Base-by-base conservation (phyloP, 2,113 vertebrate species). In the Gymnorhina tibicen region DNA sequence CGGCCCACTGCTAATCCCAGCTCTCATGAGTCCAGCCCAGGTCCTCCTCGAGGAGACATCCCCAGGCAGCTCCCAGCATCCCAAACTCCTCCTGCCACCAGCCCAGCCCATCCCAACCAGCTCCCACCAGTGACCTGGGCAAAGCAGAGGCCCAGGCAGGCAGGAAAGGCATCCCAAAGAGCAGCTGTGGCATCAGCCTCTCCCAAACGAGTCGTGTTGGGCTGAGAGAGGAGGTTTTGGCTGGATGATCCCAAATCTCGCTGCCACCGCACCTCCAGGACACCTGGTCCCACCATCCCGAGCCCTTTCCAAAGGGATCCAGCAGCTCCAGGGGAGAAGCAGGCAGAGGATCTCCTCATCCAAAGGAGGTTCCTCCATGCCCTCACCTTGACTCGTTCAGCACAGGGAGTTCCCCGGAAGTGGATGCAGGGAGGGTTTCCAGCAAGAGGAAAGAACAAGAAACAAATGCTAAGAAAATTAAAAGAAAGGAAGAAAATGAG, bases 181-280 rank as follows among this genome's bases (percentile, higher is more conserved):
- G 35, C 39, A 47, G 7, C 1, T 37, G 35, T 20, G 56, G 18
- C 52, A 16, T 22, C 33, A 18, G 4, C 55, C 32, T 52, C 69
- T 60, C 58, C 77, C 44, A n/a, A 1, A 85, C 0, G 1, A 22
- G 35, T 9, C 0, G 0, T 2, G 2, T 26, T 35, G 52, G 47
- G 16, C 22, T 6, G n/a, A 50, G 56, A 55, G 16, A 17, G 5
- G 60, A 37, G 24, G 0, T 70, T 92, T 66, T 20, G 60, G 27
- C 13, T 56, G 49, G 41, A 18, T 37, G 41, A 50, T 19, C 35
- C 60, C 47, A 81, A 1, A 1, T 35, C 30, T 42, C 27, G 2
- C 53, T 35, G 30, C 39, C 50, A 8, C 6, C 32, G 20, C 50
- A 50, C 30, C 30, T 50, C 59, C 52, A 11, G 5, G 23, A 16